Base-by-base conservation (phyloP, 2,797 vertebrate genomes). In the Sebastes variabilis region DNA sequence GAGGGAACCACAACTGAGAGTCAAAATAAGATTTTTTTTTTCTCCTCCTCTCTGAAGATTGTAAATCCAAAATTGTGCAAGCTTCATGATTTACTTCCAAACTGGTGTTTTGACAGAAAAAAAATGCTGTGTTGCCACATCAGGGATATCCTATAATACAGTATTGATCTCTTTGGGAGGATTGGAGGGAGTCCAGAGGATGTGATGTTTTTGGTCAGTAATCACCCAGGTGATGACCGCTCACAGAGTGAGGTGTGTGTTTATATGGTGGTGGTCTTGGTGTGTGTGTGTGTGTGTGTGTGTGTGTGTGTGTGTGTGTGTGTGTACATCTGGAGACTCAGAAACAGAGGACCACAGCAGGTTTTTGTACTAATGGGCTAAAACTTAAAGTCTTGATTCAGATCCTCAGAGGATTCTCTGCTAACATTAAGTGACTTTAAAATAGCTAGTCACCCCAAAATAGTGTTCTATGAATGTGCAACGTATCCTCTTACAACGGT, bases 41-140 rank as follows among this genome's bases (percentile, higher is more conserved):
- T 14, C 8, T 1, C 3, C 68, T 3, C 49, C 24, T 65, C 62
- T 58, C 46, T 56, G 38, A 14, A 59, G 56, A 76, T 5, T 72
- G 67, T 81, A 79, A 90, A 89, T 88, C 82, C 74, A 8, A 75
- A 85, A 88, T 89, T 83, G 64, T 93, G 91, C 91, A 72, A 79
- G 87, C 83, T 65, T 76, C 66, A 76, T 90, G 85, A 88, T 91
- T 93, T 90, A 54, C 12, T 73, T 80, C 82, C 52, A 83, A 87
- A 87, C 32, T 71, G 70, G 79, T 77, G 85, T 90, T 91, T 49
- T 83, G 85, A 88, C 87, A 88, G 72, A 77, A 86, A 70, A 83
- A 88, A 83, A 91, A 67, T 74, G 85, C 86, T 80, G 81, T 46
- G 76, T 87, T 73, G 79, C 74, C 91, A 91, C 87, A 83, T 89